Conservation (phyloP, 2,113 vertebrate genomes). For the Euleptes europaea region DNA sequence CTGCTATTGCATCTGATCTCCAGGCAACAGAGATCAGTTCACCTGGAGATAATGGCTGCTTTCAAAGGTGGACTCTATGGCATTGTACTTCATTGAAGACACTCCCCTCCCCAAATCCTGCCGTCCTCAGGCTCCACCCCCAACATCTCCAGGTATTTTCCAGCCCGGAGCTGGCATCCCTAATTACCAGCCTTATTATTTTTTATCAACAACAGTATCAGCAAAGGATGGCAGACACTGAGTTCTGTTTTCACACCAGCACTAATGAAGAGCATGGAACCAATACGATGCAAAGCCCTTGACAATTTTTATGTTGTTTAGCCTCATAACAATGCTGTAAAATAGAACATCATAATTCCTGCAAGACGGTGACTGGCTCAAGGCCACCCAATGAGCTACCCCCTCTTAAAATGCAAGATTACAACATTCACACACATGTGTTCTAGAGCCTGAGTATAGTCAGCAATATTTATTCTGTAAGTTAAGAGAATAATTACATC, state of each 20-base stretch:
- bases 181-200: background rate
- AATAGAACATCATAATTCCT: slow-evolving; percentile 11
- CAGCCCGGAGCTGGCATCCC: too few relatives aligned
- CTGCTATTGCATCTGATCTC: too few relatives aligned
- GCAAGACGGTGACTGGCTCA: background rate
- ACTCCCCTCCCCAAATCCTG: too few relatives aligned
- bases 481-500: slow-evolving; percentile 5
- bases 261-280: background rate
- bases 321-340: background rate
- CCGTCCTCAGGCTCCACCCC: too few relatives aligned
- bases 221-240: background rate
- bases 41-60: too few relatives aligned
- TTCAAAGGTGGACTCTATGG: too few relatives aligned
- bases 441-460: slow-evolving; percentile 18
- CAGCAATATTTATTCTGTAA: slow-evolving; percentile 19
- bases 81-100: too few relatives aligned
- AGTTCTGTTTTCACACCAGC: background rate
- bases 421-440: slow-evolving; percentile 15
- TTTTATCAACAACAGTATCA: too few relatives aligned
- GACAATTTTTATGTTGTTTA: background rate
- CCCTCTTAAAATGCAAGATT: background rate
- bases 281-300: background rate
- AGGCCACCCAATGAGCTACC: background rate
- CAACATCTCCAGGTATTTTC: too few relatives aligned
- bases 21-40: too few relatives aligned